These are phyloP conservation scores for Perca schrenkii DNA, from an alignment of 2,113 vertebrate genomes.

Conservation along the genomic window DNA sequence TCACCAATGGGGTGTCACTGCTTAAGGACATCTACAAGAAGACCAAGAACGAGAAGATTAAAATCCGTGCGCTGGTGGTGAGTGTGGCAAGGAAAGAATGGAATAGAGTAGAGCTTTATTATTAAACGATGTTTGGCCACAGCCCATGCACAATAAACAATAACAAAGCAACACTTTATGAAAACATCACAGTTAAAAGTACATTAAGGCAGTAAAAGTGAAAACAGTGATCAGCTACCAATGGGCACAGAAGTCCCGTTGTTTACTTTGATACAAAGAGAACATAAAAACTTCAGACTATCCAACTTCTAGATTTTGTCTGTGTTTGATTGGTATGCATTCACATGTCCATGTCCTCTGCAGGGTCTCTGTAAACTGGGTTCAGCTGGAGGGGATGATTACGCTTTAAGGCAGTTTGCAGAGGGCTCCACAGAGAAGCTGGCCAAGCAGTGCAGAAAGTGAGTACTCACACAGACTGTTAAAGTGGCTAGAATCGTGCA, in stretches of 20 bases:
- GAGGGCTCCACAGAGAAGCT: constrained; percentile 98
- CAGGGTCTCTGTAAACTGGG: constrained; percentile 98
- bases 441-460: constrained; percentile 98
- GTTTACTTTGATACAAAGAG: background rate
- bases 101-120: background rate
- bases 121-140: background rate
- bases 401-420: constrained; percentile 94
- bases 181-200: background rate
- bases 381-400: constrained; percentile 97
- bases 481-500: background rate
- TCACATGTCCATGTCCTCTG: constrained; percentile 10
- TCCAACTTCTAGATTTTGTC: background rate
- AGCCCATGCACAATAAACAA: background rate
- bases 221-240: background rate
- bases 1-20: constrained; percentile 92
- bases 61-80: constrained; percentile 96
- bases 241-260: background rate
- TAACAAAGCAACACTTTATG: background rate
- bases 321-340: background rate
- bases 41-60: constrained; percentile 97
- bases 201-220: background rate
- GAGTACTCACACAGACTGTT: constrained; percentile 63
- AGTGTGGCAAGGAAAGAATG: constrained; percentile 56
- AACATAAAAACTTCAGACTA: background rate
- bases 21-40: constrained; percentile 99